Evolutionary conservation across 2,797 vertebrate species (phyloP).

Genomic region (Cottoperca gobio): DNA sequence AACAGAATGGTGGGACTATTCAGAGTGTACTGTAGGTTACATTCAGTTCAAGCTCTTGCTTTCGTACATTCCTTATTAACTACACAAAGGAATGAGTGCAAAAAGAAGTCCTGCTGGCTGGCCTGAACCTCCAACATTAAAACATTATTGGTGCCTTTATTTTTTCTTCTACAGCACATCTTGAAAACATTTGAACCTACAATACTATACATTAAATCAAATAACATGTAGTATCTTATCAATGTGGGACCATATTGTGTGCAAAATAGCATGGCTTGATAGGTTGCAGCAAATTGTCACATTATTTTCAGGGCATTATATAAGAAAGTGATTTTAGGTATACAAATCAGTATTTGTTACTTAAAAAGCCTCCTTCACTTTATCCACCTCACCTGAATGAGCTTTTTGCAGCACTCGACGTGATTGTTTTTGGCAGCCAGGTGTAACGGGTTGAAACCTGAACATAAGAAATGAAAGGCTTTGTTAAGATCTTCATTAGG

Average conservation of each 20-base stretch:
- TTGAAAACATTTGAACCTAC: slow-evolving; percentile 3
- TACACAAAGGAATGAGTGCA: slow-evolving; percentile 12
- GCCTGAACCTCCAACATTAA: background rate
- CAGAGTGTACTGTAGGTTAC: slow-evolving; percentile 5
- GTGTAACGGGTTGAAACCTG: slow-evolving; percentile 93
- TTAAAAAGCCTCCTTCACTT: background rate
- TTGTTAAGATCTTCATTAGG: background rate
- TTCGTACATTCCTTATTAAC: slow-evolving; percentile 36
- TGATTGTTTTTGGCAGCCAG: slow-evolving; percentile 95
- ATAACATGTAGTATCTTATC: background rate
- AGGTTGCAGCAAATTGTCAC: background rate
- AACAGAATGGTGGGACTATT: slow-evolving; percentile 22
- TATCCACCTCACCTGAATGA: slow-evolving; percentile 90
- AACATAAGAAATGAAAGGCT: slow-evolving; percentile 1
- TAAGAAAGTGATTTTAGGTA: background rate
- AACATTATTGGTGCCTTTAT: slow-evolving; percentile 16
- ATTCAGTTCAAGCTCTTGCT: slow-evolving; percentile 8
- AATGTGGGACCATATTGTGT: background rate
- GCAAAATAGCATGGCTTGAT: background rate
- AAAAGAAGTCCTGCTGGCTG: slow-evolving; percentile 12
- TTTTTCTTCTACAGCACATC: slow-evolving; percentile 10
- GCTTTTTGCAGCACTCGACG: slow-evolving; percentile 89
- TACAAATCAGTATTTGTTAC: background rate
- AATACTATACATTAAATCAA: background rate
- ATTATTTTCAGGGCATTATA: background rate